Percentiles rank a stretch among this genome's conserved stretches.
These are phyloP conservation scores for Cheumatopsyche charites DNA, from an alignment of 1,140 invertebrate species.

Conservation along the genomic window DNA sequence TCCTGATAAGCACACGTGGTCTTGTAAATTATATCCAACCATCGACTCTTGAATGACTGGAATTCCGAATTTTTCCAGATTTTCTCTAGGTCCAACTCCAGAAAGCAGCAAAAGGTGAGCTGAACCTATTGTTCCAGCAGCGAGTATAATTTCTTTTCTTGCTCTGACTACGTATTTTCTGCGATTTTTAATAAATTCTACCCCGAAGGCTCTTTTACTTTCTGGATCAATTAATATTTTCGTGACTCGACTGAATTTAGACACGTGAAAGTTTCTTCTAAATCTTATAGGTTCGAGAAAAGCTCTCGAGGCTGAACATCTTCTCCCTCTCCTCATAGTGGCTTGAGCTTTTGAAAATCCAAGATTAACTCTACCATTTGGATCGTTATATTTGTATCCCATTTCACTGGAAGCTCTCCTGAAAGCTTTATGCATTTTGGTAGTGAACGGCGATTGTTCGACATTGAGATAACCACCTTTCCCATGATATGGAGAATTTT, in stretches of 20 bases:
- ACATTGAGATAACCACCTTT: constrained; percentile 72
- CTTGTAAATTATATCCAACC: constrained; percentile 82
- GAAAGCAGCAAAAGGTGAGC: constrained; percentile 77
- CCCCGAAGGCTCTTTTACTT: constrained; percentile 67
- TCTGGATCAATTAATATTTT: constrained; percentile 70
- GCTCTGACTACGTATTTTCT: constrained; percentile 56
- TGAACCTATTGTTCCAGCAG: constrained; percentile 73
- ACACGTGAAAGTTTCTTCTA: constrained; percentile 73
- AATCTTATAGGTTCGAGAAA: constrained; percentile 67
- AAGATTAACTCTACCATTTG: constrained; percentile 66
- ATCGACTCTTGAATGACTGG: constrained; percentile 68
- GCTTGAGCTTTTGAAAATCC: constrained; percentile 74
- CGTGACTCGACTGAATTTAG: constrained; percentile 68
- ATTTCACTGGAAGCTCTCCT: constrained; percentile 72
- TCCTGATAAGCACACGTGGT: constrained; percentile 75
- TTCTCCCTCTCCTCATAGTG: constrained; percentile 69
- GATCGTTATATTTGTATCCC: constrained; percentile 71
- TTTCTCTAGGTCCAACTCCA: constrained; percentile 66
- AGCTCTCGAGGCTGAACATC: constrained; percentile 75
- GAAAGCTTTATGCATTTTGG: constrained; percentile 67
- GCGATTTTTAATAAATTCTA: constrained; percentile 68
- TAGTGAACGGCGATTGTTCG: constrained; percentile 66
- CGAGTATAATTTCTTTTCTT: constrained; percentile 69
- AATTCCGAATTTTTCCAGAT: constrained; percentile 62
- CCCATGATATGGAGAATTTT: constrained; percentile 69